Base-by-base conservation (phyloP, 2,888 invertebrate species). In the Arenicola marina region DNA sequence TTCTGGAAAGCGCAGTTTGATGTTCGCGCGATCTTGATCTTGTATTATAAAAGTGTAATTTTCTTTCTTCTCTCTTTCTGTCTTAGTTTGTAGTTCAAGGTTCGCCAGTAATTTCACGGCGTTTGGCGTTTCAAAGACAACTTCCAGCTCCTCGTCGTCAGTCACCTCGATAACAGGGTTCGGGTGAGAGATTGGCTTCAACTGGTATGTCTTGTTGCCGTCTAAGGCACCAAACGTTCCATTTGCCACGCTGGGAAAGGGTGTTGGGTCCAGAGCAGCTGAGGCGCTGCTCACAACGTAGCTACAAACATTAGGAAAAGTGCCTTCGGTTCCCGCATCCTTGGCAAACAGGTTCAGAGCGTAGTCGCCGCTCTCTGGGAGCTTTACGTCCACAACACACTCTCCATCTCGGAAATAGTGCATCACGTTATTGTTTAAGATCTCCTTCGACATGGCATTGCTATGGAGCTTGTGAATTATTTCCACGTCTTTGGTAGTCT, bases 291-390 rank as follows among this genome's bases (percentile, higher is more conserved):
- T 38, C n/a, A 56, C 21, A 2, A 56, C 24, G 26, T 56, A 56
- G 26, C 38, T 56, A 21, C 48, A 48, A 11, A 21, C 48, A n/a
- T 34, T 24, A 1, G 43, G 0, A 15, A 34, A 56, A n/a, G 56
- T 34, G 2, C 43, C 28, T 26, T 56, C 43, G 2, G 1, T 29
- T 1, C 29, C 28, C 24, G 24, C 26, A 2, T 43, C 43, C 29
- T 56, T 56, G 1, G 34, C 29, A 3, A 56, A 43, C 21, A 56
- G 1, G 26, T 56, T 56, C 56, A 56, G n/a, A 43, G 56, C 56
- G 21, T 56, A 56, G 4, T 56, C 28, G 15, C 56, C 56, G 15
- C 43, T 43, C 21, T 26, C 38, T n/a, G 56, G 56, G 2, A 43
- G 38, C n/a, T 56, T 56, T 7, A 56, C 15, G 56, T 56, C 1